Percentiles rank a stretch among this genome's conserved stretches.
Evolutionary conservation across 2,888 invertebrate genomes (phyloP).

Genomic region (Colostygia pectinataria): DNA sequence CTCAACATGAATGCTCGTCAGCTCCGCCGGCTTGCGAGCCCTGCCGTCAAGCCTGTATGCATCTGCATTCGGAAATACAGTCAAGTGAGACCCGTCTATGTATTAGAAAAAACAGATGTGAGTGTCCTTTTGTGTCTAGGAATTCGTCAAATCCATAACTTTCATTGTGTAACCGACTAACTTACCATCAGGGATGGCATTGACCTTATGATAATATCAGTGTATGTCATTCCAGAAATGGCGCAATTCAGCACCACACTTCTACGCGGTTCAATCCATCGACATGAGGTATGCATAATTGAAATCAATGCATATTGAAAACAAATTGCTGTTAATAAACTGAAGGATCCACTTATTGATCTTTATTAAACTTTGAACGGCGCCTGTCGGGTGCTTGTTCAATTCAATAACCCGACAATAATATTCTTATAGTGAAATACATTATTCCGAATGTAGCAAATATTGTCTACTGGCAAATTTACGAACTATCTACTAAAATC

Average conservation of each 20-base stretch:
- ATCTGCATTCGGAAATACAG: slow-evolving; percentile 64
- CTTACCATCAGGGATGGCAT: neutral
- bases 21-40: slow-evolving; percentile 61
- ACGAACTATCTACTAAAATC: no score
- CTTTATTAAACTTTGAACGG: slow-evolving; percentile 59
- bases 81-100: slow-evolving; percentile 76
- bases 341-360: slow-evolving; percentile 66
- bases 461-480: neutral
- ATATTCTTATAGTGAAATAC: slow-evolving; percentile 1
- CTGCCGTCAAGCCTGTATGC: slow-evolving; percentile 50
- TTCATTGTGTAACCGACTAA: slow-evolving; percentile 6
- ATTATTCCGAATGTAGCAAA: neutral
- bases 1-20: slow-evolving; percentile 67
- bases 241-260: slow-evolving; percentile 74
- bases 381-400: slow-evolving; percentile 51
- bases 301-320: slow-evolving; percentile 50
- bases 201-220: slow-evolving; percentile 17
- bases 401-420: slow-evolving; percentile 53
- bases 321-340: slow-evolving; percentile 68
- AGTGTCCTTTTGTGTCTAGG: slow-evolving; percentile 55
- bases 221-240: slow-evolving; percentile 70
- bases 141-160: neutral
- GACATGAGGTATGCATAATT: slow-evolving; percentile 68
- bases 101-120: slow-evolving; percentile 68
- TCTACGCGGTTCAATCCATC: slow-evolving; percentile 72